phyloP scores from a whole-genome alignment of 2,113 vertebrate genomes.

The Crotalus viridis region DNA sequence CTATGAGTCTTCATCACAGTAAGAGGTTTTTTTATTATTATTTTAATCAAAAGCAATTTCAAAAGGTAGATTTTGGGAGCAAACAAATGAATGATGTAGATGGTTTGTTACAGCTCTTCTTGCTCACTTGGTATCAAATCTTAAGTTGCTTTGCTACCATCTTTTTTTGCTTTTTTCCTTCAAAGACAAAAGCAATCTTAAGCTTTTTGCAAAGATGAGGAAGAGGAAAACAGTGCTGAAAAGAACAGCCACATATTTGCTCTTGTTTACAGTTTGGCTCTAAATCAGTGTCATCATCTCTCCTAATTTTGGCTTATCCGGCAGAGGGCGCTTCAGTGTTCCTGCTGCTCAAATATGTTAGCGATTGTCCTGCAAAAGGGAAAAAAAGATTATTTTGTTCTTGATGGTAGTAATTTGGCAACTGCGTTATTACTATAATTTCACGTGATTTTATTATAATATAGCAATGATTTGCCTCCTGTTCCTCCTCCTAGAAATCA shows the following conservation, averaged over 20 bases:
- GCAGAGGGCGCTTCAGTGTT: slow-evolving; percentile 56
- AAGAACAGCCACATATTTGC: background rate
- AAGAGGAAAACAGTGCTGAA: background rate
- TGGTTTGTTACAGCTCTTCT: background rate
- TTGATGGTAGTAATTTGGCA: background rate
- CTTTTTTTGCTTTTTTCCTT: background rate
- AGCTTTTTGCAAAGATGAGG: background rate
- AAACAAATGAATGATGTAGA: background rate
- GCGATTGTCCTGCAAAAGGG: slow-evolving; percentile 71
- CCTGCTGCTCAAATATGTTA: slow-evolving; percentile 72
- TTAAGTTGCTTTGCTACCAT: background rate
- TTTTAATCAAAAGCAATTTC: background rate
- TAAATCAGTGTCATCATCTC: background rate
- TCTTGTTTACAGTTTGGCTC: background rate
- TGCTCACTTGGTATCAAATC: background rate
- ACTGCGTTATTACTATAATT: background rate
- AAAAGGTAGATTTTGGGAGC: background rate
- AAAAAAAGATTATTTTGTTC: background rate
- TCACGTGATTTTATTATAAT: background rate
- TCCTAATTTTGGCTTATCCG: background rate
- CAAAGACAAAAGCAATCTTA: background rate
- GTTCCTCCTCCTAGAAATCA: background rate
- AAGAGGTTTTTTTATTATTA: background rate
- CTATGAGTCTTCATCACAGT: background rate
- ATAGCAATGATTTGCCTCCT: background rate